A percentile compares a stretch with the other conserved stretches of the same genome.
Evolutionary conservation across 2,888 invertebrate genomes (phyloP).

Genomic region (Nymphalis polychloros): DNA sequence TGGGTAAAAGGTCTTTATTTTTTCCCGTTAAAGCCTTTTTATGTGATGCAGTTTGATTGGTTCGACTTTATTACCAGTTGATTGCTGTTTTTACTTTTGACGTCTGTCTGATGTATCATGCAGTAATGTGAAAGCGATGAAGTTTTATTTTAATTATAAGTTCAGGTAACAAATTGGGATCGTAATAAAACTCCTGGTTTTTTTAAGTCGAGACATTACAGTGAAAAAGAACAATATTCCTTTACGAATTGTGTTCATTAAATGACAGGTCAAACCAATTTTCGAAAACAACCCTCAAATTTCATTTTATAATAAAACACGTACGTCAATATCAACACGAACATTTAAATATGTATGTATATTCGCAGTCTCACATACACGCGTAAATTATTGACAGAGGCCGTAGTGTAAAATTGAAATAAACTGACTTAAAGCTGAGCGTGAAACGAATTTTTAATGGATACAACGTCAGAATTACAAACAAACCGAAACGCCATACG

Average conservation of each 20-base stretch:
- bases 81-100: constrained; percentile 33
- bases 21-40: constrained; percentile 69
- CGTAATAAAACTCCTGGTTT: no score
- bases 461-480: constrained; percentile 45
- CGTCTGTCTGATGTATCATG: constrained; percentile 2
- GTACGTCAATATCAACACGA: constrained; percentile 11
- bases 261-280: not conserved
- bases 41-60: constrained; percentile 67
- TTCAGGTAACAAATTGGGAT: not conserved
- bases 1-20: constrained; percentile 71
- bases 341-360: constrained; percentile 5
- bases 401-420: constrained; percentile 31
- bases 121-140: constrained; percentile 18
- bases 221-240: not conserved
- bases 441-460: constrained; percentile 38
- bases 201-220: not conserved
- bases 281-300: not conserved
- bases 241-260: not conserved
- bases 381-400: constrained; percentile 24
- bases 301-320: constrained; percentile 3
- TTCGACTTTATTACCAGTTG: constrained; percentile 56
- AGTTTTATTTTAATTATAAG: constrained; percentile 2
- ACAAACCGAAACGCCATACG: constrained; percentile 43
- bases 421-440: constrained; percentile 31
- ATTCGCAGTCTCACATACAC: constrained; percentile 10